Evolutionary conservation across 2,888 invertebrate genomes (phyloP).

Genomic region (Chloroclystis v-ata): DNA sequence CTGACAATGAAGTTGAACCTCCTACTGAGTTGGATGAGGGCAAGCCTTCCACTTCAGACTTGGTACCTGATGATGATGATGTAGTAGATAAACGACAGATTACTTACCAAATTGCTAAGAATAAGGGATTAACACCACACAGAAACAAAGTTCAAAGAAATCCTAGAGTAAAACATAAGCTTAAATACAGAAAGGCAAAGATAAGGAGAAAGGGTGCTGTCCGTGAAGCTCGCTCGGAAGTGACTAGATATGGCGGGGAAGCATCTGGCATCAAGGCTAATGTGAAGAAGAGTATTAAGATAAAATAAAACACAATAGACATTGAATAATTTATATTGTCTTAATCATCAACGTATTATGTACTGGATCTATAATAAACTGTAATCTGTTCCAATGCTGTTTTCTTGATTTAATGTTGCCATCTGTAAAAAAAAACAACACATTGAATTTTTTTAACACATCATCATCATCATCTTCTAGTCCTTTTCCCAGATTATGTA

Average conservation of each 20-base stretch:
- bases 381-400: conserved; percentile 27
- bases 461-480: too few species aligned
- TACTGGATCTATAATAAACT: conserved; percentile 44
- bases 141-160: conserved; percentile 95
- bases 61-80: conserved; percentile 54
- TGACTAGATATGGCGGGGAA: conserved; percentile 92
- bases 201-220: conserved; percentile 96
- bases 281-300: conserved; percentile 92
- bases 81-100: conserved; percentile 85
- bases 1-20: conserved; percentile 57
- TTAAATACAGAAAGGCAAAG: conserved; percentile 94
- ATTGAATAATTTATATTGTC: conserved; percentile 25
- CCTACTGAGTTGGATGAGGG: conserved; percentile 48
- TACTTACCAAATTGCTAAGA: conserved; percentile 96
- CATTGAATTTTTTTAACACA: not conserved
- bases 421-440: conserved; percentile 53
- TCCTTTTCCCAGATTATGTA: too few species aligned
- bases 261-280: conserved; percentile 94
- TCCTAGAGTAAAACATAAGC: conserved; percentile 96
- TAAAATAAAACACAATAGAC: conserved; percentile 76
- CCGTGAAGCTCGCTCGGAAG: conserved; percentile 88
- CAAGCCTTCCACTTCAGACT: conserved; percentile 51
- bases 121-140: conserved; percentile 94
- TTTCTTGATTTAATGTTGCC: conserved; percentile 65
- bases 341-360: conserved; percentile 32